Conservation (phyloP, 2,888 invertebrate species). For the Tinea semifulvella region DNA sequence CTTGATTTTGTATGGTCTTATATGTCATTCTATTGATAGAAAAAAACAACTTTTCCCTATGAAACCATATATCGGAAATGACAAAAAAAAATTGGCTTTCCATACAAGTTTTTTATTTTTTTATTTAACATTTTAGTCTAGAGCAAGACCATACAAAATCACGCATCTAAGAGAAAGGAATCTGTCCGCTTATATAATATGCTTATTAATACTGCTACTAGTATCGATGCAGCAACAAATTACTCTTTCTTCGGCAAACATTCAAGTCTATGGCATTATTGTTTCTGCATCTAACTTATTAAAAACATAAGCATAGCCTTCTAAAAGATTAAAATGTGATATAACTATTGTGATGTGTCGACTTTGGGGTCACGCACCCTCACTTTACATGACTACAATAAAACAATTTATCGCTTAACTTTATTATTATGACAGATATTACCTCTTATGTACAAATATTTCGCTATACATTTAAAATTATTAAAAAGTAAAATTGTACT, state of each 20-base stretch:
- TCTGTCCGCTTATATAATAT: slow-evolving; percentile 11
- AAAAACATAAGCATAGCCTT: slow-evolving; percentile 8
- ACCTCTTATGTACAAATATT: slow-evolving; percentile 58
- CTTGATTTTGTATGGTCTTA: no score
- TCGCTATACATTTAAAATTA: slow-evolving; percentile 59
- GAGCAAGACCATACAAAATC: no score
- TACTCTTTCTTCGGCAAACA: slow-evolving; percentile 17
- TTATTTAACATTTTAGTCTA: no score
- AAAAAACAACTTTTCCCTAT: no score
- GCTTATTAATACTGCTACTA: slow-evolving; percentile 43
- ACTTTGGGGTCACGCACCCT: slow-evolving; percentile 34
- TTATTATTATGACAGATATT: slow-evolving; percentile 65
- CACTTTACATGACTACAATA: slow-evolving; percentile 63
- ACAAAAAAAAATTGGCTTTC: no score
- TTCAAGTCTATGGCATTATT: slow-evolving; percentile 23
- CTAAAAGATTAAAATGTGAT: slow-evolving; percentile 24
- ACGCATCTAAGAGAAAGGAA: no score
- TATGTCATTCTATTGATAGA: no score
- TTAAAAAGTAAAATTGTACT: slow-evolving; percentile 65
- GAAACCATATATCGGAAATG: no score
- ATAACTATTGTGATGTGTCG: slow-evolving; percentile 42
- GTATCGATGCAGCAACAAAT: slow-evolving; percentile 37
- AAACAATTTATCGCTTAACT: slow-evolving; percentile 62
- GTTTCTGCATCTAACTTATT: neutral
- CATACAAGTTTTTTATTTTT: no score